Conservation (phyloP, 2,888 invertebrate genomes). For the Rugalucina vietnamica region DNA sequence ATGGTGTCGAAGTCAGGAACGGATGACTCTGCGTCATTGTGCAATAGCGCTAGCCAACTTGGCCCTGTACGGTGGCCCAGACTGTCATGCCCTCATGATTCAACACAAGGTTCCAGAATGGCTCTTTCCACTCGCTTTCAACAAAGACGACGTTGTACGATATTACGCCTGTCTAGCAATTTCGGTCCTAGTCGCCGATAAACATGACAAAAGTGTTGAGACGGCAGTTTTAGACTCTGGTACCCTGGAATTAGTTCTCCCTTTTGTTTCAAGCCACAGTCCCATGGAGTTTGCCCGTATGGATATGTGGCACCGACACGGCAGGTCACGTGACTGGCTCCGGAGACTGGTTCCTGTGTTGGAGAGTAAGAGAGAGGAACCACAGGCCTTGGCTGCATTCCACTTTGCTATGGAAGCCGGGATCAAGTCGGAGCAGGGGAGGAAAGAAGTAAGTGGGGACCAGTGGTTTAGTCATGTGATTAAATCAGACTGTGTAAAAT, state of each 20-base stretch:
- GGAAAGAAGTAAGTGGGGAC: constrained; percentile 65
- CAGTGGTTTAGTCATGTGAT: no score
- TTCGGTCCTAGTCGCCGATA: constrained; percentile 97
- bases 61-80: constrained; percentile 97
- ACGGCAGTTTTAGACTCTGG: constrained; percentile 97
- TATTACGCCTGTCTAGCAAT: constrained; percentile 99
- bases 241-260: constrained; percentile 98
- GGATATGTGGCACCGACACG: constrained; percentile 94
- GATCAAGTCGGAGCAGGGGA: constrained; percentile 90
- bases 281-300: constrained; percentile 95
- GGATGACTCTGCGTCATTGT: constrained; percentile 95
- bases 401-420: constrained; percentile 99
- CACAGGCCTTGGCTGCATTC: constrained; percentile 97
- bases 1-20: constrained; percentile 94
- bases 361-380: constrained; percentile 97
- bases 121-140: constrained; percentile 98
- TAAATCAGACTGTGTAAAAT: no score
- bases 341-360: constrained; percentile 96
- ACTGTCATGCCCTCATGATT: constrained; percentile 99
- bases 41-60: constrained; percentile 98
- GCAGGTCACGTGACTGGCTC: constrained; percentile 98
- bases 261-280: constrained; percentile 96
- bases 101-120: constrained; percentile 90
- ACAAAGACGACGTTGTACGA: constrained; percentile 92
- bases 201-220: constrained; percentile 99